Evolutionary conservation across 2,113 vertebrate species (phyloP), one percentile per base, ranked within the genome.

Genomic region (Danionella cerebrum): DNA sequence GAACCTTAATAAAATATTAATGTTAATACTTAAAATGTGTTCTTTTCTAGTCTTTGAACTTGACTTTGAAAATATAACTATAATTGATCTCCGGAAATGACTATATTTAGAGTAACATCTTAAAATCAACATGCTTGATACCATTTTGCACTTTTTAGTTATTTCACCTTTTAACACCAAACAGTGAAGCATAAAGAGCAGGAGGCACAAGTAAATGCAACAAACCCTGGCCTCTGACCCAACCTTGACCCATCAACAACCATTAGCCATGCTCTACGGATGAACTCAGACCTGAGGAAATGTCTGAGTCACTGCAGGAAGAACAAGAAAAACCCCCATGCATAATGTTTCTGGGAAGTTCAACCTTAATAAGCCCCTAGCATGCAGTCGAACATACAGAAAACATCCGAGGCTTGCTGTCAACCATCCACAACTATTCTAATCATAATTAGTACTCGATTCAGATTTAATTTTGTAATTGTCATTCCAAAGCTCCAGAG

Each of bases 261-360:
- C 54, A 69, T 69, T 69, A 50, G 45, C 31, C 51, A 6, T 41
- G 16, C 44, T 60, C 36, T 62, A 6, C 16, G 42, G 27, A 69
- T 69, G 67, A 69, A 42, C 55, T 24, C 22, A 39, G 55, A 60
- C 45, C 55, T 36, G 22, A 60, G 55, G 44, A 69, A 60, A 51
- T 51, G 67, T 18, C n/a, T 69, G 55, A 62, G 27, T 52, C 45
- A 60, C 18, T 21, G 18, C 27, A 50, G 55, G 38, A 60, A 59
- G n/a, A 42, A 21, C 3, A 36, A 35, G 14, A n/a, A 53, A 65
- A 51, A 41, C 31, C 1, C 2, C 27, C 11, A 5, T n/a, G 42
- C 6, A 33, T 18, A 38, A 35, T 18, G 21, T 59, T 47, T 57
- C 33, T 31, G 16, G 24, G 33, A 58, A 27, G 33, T 38, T 50